A percentile compares a stretch with the other conserved stretches of the same genome.
phyloP scores from a whole-genome alignment of 2,797 vertebrate species.

The Danio kyathit region DNA sequence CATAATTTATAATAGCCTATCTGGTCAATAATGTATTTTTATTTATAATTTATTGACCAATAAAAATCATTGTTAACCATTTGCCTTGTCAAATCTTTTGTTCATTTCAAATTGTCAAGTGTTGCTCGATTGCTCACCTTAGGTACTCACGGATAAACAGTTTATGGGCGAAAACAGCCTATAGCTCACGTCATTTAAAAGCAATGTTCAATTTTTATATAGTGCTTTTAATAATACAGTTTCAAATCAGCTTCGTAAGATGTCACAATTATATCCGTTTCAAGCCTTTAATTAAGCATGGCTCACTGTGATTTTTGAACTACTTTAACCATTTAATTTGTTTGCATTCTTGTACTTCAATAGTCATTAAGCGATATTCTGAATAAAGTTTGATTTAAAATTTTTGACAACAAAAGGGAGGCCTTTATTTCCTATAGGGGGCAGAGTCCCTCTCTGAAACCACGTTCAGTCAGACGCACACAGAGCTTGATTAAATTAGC shows the following conservation, averaged over 20 bases:
- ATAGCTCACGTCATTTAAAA: no score
- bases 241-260: neutral
- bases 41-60: neutral
- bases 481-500: neutral
- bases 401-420: constrained; percentile 8
- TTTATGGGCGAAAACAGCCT: neutral
- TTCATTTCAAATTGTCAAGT: neutral
- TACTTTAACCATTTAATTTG: neutral
- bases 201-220: neutral
- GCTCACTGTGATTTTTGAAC: neutral
- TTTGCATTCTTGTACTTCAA: neutral
- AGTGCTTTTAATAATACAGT: neutral
- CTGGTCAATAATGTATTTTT: neutral
- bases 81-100: neutral
- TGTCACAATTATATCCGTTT: neutral
- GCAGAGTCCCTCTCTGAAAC: constrained; percentile 67
- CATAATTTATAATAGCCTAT: neutral
- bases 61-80: neutral
- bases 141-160: neutral
- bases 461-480: neutral
- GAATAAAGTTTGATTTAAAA: neutral
- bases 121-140: neutral
- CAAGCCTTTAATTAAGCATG: neutral
- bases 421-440: constrained; percentile 69
- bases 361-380: neutral